Percentiles rank a stretch among this genome's conserved stretches.
These are phyloP conservation scores for Megalonaias nervosa DNA, from an alignment of 1,140 invertebrate species.

Conservation along the genomic window DNA sequence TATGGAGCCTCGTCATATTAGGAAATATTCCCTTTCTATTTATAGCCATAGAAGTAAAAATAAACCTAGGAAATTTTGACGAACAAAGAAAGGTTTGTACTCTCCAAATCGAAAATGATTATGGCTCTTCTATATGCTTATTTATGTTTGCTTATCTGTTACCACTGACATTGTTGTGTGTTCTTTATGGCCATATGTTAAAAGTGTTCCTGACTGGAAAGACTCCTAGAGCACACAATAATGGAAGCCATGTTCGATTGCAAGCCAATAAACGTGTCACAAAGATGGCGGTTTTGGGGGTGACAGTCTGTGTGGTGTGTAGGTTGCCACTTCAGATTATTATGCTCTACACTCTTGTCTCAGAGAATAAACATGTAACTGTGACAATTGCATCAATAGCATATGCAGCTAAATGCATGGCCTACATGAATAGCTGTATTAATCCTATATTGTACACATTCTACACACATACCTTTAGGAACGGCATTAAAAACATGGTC, in stretches of 20 bases:
- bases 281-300: background rate
- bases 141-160: constrained; percentile 9
- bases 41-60: background rate
- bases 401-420: constrained; percentile 4
- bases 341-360: background rate
- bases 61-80: background rate
- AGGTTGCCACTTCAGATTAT: constrained; percentile 8
- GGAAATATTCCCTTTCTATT: constrained; percentile 12
- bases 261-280: background rate
- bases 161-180: constrained; percentile 1
- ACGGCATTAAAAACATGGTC: background rate
- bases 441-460: constrained; percentile 12
- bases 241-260: background rate
- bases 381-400: background rate
- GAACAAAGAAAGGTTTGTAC: background rate
- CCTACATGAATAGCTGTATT: background rate
- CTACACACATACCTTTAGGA: constrained; percentile 1
- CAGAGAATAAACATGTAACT: background rate
- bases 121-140: background rate
- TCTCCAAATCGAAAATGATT: background rate
- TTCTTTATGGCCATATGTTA: background rate
- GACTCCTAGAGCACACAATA: background rate
- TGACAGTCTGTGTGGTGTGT: constrained; percentile 1
- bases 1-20: constrained; percentile 1
- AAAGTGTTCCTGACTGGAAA: background rate